Conservation (phyloP, 2,888 invertebrate species). For the Erpobdella octoculata region DNA sequence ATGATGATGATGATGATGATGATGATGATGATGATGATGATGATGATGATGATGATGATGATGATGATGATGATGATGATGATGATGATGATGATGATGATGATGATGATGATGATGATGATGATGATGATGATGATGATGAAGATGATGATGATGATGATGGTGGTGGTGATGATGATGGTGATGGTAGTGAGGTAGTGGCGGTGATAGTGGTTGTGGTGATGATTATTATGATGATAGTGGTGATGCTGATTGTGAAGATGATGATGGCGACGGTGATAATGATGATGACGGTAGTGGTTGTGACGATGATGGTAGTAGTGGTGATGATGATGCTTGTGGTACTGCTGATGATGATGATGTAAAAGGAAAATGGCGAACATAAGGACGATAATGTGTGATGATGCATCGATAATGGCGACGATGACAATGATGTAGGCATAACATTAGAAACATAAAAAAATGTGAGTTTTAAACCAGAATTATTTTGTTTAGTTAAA, state of each 20-base stretch:
- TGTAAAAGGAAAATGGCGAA: too few relatives aligned
- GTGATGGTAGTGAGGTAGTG: neutral
- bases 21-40: slow-evolving; percentile 25
- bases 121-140: slow-evolving; percentile 19
- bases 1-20: slow-evolving; percentile 26
- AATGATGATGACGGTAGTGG: neutral
- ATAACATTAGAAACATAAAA: too few relatives aligned
- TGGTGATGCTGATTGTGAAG: neutral
- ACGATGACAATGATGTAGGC: too few relatives aligned
- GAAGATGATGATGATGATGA: slow-evolving; percentile 18
- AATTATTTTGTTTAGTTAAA: too few relatives aligned
- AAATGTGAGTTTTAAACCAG: too few relatives aligned
- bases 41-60: slow-evolving; percentile 15
- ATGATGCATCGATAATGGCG: too few relatives aligned
- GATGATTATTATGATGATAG: neutral
- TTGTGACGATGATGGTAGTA: slow-evolving; percentile 55
- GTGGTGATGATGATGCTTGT: slow-evolving; percentile 68
- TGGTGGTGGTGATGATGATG: slow-evolving; percentile 22
- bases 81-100: slow-evolving; percentile 16
- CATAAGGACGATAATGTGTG: too few relatives aligned
- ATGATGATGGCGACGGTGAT: neutral
- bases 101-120: slow-evolving; percentile 19
- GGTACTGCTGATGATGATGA: slow-evolving; percentile 61
- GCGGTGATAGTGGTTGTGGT: neutral
- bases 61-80: slow-evolving; percentile 7